Percentiles rank a stretch among this genome's conserved stretches.
These are phyloP conservation scores for Triplophysa yarkandensis DNA, from an alignment of 2,797 vertebrate genomes.

Conservation along the genomic window DNA sequence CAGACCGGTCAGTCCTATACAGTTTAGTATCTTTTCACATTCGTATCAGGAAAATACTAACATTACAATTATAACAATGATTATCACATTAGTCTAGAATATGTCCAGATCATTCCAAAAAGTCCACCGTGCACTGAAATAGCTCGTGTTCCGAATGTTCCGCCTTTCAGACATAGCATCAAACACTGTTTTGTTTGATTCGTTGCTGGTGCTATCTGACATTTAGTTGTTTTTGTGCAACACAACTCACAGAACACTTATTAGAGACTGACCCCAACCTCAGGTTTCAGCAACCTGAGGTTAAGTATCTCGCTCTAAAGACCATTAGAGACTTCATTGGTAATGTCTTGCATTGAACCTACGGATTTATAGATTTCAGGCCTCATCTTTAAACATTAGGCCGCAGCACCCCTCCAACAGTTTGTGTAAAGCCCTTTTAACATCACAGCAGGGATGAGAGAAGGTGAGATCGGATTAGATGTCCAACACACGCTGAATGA, in stretches of 20 bases:
- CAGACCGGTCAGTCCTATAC: not conserved
- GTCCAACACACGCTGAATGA: constrained; percentile 66
- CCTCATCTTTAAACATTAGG: constrained; percentile 10
- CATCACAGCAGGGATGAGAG: constrained; percentile 50
- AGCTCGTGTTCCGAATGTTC: not conserved
- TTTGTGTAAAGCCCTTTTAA: constrained; percentile 22
- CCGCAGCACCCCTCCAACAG: constrained; percentile 1
- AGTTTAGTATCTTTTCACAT: not conserved
- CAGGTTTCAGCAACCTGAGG: not conserved
- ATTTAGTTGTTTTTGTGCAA: constrained; percentile 15
- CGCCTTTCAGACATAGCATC: not conserved
- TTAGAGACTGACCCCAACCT: not conserved
- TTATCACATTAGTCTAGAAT: too few species aligned
- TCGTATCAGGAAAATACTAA: not conserved
- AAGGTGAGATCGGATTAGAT: constrained; percentile 71
- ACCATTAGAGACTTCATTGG: not conserved
- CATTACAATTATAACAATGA: too few species aligned
- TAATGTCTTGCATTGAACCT: not conserved
- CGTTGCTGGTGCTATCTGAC: not conserved
- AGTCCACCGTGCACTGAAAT: not conserved
- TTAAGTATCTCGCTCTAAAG: not conserved
- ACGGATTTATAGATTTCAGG: not conserved
- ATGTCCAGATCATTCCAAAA: not conserved
- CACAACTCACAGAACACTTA: not conserved
- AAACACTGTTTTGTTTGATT: not conserved